Evolutionary conservation across 2,113 vertebrate species (phyloP).

Genomic region (Triplophysa siluroides): DNA sequence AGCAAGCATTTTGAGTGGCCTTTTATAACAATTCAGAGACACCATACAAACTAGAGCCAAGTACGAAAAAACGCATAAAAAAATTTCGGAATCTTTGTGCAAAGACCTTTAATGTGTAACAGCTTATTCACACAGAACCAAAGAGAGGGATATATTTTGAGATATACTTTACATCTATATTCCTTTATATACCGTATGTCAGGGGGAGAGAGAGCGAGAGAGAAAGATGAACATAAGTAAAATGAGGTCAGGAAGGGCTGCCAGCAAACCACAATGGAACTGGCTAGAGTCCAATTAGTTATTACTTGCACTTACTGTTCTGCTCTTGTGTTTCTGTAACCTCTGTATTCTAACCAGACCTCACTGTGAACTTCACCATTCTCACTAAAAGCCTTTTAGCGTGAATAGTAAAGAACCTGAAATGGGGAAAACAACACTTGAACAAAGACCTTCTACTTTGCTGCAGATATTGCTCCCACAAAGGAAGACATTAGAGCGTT

Average conservation of each 20-base stretch:
- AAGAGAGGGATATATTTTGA: slow-evolving; percentile 15
- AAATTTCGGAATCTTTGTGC: too few relatives aligned
- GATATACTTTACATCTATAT: too few relatives aligned
- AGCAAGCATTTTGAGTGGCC: too few relatives aligned
- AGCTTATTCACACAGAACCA: not conserved
- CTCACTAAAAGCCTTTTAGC: slow-evolving; percentile 8
- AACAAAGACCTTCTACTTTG: not conserved
- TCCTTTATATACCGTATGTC: too few relatives aligned
- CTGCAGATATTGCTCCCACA: not conserved
- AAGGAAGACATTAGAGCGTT: not conserved
- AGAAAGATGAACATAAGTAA: not conserved
- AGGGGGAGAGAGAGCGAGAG: not conserved
- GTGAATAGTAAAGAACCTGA: not conserved
- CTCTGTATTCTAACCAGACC: slow-evolving; percentile 18
- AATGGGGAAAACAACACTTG: not conserved
- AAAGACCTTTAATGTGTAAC: not conserved
- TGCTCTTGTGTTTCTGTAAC: slow-evolving; percentile 13
- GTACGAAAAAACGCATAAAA: too few relatives aligned
- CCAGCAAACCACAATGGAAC: slow-evolving; percentile 9
- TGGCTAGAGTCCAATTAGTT: slow-evolving; percentile 31
- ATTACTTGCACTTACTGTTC: slow-evolving; percentile 19
- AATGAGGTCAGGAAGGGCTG: slow-evolving; percentile 12
- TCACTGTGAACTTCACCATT: slow-evolving; percentile 12
- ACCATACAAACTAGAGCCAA: too few relatives aligned
- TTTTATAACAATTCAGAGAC: too few relatives aligned